A percentile compares a stretch with the other conserved stretches of the same genome.
Conservation (phyloP, 1,140 invertebrate species). For the Pogonomyrmex californicus region DNA sequence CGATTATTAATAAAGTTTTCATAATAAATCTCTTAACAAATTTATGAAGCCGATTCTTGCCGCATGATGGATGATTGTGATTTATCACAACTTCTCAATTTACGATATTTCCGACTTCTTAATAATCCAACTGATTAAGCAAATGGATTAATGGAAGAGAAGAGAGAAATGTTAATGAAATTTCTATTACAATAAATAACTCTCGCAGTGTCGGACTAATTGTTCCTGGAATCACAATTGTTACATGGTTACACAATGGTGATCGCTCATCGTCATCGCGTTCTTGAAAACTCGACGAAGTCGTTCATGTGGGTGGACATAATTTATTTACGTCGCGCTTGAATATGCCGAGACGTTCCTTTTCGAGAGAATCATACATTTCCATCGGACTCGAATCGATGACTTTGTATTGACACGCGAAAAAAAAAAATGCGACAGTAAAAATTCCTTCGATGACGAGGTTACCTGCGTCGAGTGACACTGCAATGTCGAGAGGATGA, state of each 20-base stretch:
- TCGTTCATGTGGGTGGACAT: neutral
- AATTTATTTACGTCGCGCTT: slow-evolving; percentile 21
- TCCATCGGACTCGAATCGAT: neutral
- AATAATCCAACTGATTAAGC: slow-evolving; percentile 6
- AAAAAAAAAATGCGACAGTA: neutral
- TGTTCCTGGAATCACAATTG: neutral
- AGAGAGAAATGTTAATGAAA: slow-evolving; percentile 1
- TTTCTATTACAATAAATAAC: neutral
- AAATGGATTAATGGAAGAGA: slow-evolving; percentile 10
- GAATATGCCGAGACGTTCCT: slow-evolving; percentile 4
- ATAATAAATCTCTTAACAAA: slow-evolving; percentile 9
- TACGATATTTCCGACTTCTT: neutral
- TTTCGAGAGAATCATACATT: slow-evolving; percentile 14
- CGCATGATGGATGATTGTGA: slow-evolving; percentile 16
- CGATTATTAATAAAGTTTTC: neutral
- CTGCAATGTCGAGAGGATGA: neutral
- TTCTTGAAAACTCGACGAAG: slow-evolving; percentile 33
- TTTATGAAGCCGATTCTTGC: neutral
- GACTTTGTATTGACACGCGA: neutral
- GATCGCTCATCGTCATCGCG: slow-evolving; percentile 26
- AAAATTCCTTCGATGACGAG: neutral
- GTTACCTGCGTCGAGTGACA: neutral
- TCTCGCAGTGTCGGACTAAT: neutral
- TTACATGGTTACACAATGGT: slow-evolving; percentile 6
- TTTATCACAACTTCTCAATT: slow-evolving; percentile 15